phyloP scores from a whole-genome alignment of 2,888 invertebrate genomes.

The Trissonchulus sp. region DNA sequence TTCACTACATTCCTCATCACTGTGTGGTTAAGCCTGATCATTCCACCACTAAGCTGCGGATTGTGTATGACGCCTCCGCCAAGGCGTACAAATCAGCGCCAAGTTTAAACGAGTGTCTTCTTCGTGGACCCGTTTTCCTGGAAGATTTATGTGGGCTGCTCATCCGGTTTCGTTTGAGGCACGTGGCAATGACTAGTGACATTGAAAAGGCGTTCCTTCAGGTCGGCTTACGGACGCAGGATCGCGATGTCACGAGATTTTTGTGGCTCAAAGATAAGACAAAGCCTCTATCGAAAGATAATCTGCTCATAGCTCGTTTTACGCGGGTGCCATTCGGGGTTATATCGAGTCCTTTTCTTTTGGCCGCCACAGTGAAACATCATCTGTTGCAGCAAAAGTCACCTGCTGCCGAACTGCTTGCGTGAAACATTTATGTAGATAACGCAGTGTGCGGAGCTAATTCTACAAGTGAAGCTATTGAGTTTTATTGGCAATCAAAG shows the following conservation, averaged over 20 bases:
- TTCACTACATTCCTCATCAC: constrained; percentile 18
- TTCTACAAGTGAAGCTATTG: not conserved
- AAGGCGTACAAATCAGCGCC: constrained; percentile 13
- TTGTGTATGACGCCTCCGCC: constrained; percentile 17
- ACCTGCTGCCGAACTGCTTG: not conserved
- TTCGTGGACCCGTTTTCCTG: not conserved
- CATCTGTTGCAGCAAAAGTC: no score
- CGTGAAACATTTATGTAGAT: constrained; percentile 8
- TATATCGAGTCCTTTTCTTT: not conserved
- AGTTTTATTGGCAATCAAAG: constrained; percentile 11
- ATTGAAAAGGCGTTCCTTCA: no score
- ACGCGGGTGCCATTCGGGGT: constrained; percentile 12
- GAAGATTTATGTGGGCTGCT: constrained; percentile 18
- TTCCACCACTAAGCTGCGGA: constrained; percentile 10
- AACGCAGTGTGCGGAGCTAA: not conserved
- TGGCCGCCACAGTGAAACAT: no score
- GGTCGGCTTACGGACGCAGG: no score
- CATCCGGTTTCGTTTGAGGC: not conserved
- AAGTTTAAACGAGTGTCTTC: no score
- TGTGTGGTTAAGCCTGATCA: not conserved
- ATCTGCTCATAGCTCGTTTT: constrained; percentile 7
- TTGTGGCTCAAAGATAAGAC: not conserved
- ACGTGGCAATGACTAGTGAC: not conserved
- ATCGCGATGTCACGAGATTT: no score
- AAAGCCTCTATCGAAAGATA: not conserved